These are phyloP conservation scores for Colossoma macropomum DNA, from an alignment of 2,113 vertebrate species.

Conservation along the genomic window DNA sequence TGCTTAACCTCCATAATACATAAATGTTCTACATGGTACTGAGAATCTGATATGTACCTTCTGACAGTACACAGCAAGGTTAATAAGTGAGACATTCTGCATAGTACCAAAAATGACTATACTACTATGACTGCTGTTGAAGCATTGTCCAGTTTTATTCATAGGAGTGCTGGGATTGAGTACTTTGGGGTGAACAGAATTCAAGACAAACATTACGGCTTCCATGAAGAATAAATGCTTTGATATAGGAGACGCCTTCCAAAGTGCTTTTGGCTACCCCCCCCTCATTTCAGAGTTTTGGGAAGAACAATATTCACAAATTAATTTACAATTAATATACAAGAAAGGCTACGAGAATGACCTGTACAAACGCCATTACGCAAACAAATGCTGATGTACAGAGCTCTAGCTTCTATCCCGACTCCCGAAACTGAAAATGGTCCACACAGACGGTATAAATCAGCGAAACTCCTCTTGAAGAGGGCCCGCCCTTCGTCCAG, in stretches of 20 bases:
- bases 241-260: neutral
- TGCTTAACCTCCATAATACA: neutral
- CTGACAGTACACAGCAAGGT: neutral
- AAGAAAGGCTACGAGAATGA: neutral
- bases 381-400: neutral
- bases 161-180: neutral
- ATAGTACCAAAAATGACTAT: slow-evolving; percentile 13
- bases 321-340: slow-evolving; percentile 16
- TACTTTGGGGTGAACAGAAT: neutral
- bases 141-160: neutral
- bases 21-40: neutral
- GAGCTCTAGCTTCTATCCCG: neutral
- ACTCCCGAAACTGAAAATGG: neutral
- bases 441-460: neutral
- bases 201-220: neutral
- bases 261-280: neutral
- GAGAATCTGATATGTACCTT: neutral
- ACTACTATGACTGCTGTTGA: neutral
- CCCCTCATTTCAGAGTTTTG: neutral
- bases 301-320: neutral
- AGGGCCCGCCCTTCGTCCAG: neutral
- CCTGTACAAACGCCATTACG: neutral
- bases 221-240: neutral
- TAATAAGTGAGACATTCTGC: neutral
- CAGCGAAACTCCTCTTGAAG: neutral